Base-by-base conservation (phyloP, 2,888 invertebrate species). In the Frankliniella intonsa region DNA sequence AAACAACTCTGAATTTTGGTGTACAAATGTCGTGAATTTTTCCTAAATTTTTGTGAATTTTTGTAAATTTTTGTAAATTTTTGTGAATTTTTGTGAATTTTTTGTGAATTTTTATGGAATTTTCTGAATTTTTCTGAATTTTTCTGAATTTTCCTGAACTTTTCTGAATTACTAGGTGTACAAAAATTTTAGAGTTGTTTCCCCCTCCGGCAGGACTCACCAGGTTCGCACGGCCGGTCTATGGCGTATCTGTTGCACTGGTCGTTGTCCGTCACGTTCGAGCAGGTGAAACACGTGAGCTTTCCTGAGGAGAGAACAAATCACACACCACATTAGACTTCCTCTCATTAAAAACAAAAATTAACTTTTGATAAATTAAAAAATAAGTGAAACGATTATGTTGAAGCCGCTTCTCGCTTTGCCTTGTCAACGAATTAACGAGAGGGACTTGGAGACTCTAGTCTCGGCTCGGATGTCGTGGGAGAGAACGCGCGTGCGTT, bases 251-350 rank as follows among this genome's bases (percentile, higher is more conserved):
- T 76, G 69, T 76, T 76, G 69, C 69, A 76, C 69, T 76, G 69
- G 25, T 76, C 69, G 69, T 76, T 76, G 69, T 76, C 25, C 10
- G 69, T 76, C 22, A 22, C 69, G 69, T 76, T 76, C 22, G 22
- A 25, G 69, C 69, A 76, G 22, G 69, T 76, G 69, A 22, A 76
- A 25, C 69, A 76, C 69, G 69, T 76, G 25, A 76, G 69, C 69
- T 76, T 76, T 25, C 69, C 69, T 76, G 69, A 10, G 10, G 55
- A 55, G 5, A 55, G 17, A 55, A 14, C 17, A 55, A 19, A 76
- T 10, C 69, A 25, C 69, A 69, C 55, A 55, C 14, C 55, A 14
- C 0, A 55, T 55, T 55, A 55, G 55, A 38, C 38, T 38, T 38
- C 38, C 38, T 2, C 38, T 38, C n/a, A n/a, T n/a, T n/a, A n/a